Percentiles rank a stretch among this genome's conserved stretches.
Conservation (phyloP, 2,113 vertebrate genomes). For the Gambusia holbrooki region DNA sequence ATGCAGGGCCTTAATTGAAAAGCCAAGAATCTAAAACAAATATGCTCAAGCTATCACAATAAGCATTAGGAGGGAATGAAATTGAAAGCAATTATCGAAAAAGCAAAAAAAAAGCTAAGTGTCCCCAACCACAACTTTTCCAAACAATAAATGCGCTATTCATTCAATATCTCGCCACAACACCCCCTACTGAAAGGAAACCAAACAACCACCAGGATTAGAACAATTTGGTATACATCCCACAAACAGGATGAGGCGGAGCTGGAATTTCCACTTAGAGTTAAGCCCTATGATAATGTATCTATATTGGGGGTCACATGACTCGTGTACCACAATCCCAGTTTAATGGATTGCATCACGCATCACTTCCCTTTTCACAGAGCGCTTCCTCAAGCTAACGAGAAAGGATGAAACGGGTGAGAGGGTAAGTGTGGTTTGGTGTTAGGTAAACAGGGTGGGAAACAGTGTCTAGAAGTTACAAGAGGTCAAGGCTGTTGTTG, state of each 20-base stretch:
- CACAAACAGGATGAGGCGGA: neutral
- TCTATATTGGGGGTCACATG: conserved; percentile 36
- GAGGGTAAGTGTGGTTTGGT: neutral
- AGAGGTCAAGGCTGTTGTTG: conserved; percentile 3
- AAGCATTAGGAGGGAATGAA: neutral
- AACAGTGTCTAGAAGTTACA: conserved; percentile 5
- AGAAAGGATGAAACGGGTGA: neutral
- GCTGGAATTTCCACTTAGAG: conserved; percentile 61
- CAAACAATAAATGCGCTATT: conserved; percentile 29
- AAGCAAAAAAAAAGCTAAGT: neutral
- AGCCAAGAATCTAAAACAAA: neutral
- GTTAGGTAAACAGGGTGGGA: neutral
- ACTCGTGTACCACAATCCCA: conserved; percentile 21
- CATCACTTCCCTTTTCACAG: conserved; percentile 55
- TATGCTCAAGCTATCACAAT: neutral
- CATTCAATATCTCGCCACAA: conserved; percentile 28
- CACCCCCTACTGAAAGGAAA: conserved; percentile 44
- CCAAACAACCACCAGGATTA: conserved; percentile 3
- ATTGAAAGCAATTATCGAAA: neutral
- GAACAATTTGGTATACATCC: conserved; percentile 39
- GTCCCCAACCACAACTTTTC: conserved; percentile 45
- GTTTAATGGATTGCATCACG: conserved; percentile 4
- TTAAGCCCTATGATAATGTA: conserved; percentile 6
- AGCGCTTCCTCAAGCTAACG: conserved; percentile 49
- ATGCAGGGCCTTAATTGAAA: neutral